Base-by-base conservation (phyloP, 2,888 invertebrate genomes). In the Poecilobothrus nobilitatus region DNA sequence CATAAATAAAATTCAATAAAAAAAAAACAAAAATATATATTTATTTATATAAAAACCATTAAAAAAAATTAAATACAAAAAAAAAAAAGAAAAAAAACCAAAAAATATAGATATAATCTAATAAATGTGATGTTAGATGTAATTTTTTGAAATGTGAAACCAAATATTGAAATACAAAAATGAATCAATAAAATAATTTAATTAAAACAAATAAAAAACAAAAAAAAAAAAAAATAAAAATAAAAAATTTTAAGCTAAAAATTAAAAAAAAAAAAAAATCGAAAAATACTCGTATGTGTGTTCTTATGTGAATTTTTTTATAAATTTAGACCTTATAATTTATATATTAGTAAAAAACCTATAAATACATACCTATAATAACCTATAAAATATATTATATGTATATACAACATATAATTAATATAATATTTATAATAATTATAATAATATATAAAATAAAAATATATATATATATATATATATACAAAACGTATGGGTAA, bases 101-200 rank as follows among this genome's bases (percentile, higher is more conserved):
- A 27, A 15, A 65, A n/a, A 27, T 18, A 18, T 34, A 65, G 18
- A 65, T 65, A 37, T 37, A 21, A 12, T 63, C 9, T 63, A 63
- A 21, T 72, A 71, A 72, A 72, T 72, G 73, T 71, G 71, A 73
- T 73, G 73, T 73, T 73, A 72, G 72, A 70, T 71, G 70, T 72
- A 72, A 71, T 33, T 63, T 63, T 63, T 53, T 53, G 6, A 18
- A 53, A 53, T 53, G n/a, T 53, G 18, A 41, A 41, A 41, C 18
- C 6, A 53, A 53, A 53, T 18, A 53, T 18, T 53, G n/a, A 18
- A 53, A 53, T 18, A 53, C 41, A 41, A 41, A 53, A 34, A 65
- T 65, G 12, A n/a, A n/a, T n/a, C n/a, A n/a, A n/a, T n/a, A n/a
- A n/a, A n/a, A n/a, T n/a, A n/a, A n/a, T n/a, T n/a, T n/a, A n/a